Evolutionary conservation across 2,888 invertebrate species (phyloP).

Genomic region (Diploptera punctata): DNA sequence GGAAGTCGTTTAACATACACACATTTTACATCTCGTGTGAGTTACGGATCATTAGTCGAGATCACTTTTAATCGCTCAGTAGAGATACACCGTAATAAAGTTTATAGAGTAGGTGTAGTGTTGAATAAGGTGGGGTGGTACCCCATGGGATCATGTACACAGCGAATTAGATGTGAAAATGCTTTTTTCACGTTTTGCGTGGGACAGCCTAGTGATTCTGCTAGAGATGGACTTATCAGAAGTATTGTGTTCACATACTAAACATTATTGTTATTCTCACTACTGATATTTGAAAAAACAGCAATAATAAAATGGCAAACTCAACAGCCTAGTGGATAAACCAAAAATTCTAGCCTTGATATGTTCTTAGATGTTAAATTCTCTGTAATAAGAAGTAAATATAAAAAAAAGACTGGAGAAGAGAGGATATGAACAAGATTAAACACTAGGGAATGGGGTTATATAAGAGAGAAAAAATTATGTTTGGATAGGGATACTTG

Average conservation of each 20-base stretch:
- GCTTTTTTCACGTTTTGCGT: conserved; percentile 80
- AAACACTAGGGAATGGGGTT: too few relatives aligned
- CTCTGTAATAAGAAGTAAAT: too few relatives aligned
- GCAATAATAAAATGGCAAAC: too few relatives aligned
- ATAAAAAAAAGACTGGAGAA: too few relatives aligned
- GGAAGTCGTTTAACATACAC: conserved; percentile 82
- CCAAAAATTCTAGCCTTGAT: too few relatives aligned
- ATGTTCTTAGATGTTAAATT: too few relatives aligned
- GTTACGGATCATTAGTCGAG: conserved; percentile 75
- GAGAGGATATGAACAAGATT: too few relatives aligned
- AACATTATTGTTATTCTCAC: too few relatives aligned
- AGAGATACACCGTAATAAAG: conserved; percentile 76
- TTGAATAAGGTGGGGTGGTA: conserved; percentile 85
- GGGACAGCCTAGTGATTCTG: conserved; percentile 72
- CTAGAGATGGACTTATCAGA: conserved; percentile 78
- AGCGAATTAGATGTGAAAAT: conserved; percentile 70
- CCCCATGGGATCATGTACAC: conserved; percentile 76
- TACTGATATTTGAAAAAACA: too few relatives aligned
- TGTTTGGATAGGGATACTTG: too few relatives aligned
- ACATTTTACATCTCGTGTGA: conserved; percentile 79
- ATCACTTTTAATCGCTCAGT: conserved; percentile 82
- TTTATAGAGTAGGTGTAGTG: conserved; percentile 82
- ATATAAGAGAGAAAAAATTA: too few relatives aligned
- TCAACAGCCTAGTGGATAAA: too few relatives aligned
- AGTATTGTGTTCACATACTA: conserved; percentile 71